These are phyloP conservation scores for Otis tarda DNA, from an alignment of 2,113 vertebrate species.

Conservation along the genomic window DNA sequence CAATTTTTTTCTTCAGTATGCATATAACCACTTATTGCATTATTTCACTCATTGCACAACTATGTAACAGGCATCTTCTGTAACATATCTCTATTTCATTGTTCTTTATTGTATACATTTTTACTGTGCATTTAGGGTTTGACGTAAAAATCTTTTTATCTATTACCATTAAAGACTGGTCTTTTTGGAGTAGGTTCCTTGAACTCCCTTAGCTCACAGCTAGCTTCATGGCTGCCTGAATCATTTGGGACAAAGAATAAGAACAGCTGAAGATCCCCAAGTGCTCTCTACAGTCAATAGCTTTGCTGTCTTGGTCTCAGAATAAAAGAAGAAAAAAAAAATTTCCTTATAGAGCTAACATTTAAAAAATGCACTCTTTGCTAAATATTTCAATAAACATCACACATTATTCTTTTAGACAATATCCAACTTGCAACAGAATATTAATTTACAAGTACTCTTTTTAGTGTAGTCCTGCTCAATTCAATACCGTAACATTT, in stretches of 20 bases:
- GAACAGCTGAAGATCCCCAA: background rate
- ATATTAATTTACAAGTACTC: background rate
- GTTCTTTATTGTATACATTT: background rate
- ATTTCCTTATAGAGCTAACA: background rate
- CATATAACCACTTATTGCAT: background rate
- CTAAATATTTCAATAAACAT: background rate
- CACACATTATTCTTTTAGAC: background rate
- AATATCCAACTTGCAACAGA: background rate
- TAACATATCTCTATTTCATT: background rate
- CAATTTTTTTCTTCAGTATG: background rate
- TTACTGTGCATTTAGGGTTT: background rate
- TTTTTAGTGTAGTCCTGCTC: background rate
- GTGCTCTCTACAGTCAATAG: background rate
- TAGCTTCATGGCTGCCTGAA: background rate
- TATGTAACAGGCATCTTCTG: background rate
- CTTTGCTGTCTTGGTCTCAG: background rate
- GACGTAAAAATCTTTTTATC: background rate
- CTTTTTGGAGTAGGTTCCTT: background rate
- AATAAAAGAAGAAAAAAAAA: background rate
- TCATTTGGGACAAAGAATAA: background rate
- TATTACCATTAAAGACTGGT: background rate
- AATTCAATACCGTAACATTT: background rate
- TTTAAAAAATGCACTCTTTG: background rate
- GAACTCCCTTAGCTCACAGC: background rate
- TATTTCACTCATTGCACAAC: background rate